phyloP scores from a whole-genome alignment of 2,113 vertebrate species.

The Ploceus nigricollis region DNA sequence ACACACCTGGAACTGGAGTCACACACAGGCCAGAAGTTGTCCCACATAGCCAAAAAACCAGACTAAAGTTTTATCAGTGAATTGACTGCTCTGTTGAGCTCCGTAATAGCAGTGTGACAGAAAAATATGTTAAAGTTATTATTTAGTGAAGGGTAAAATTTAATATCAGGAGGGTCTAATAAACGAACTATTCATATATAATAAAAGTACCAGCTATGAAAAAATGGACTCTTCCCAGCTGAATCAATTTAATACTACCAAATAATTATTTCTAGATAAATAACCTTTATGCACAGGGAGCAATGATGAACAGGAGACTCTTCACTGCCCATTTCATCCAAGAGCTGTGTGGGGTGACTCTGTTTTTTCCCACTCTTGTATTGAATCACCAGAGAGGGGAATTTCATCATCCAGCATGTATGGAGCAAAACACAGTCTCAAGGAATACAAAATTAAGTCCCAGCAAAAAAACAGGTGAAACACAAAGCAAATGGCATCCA shows the following conservation, averaged over 20 bases:
- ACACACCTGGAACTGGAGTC: background rate
- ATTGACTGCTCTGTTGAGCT: background rate
- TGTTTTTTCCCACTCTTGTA: background rate
- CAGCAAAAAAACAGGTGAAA: background rate
- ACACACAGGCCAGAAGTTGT: background rate
- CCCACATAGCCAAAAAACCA: background rate
- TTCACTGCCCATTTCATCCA: fast-evolving
- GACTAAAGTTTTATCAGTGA: background rate
- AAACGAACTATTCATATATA: background rate
- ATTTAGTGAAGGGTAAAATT: background rate
- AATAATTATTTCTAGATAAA: background rate
- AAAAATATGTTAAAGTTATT: background rate
- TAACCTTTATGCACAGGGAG: background rate
- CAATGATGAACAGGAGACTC: background rate
- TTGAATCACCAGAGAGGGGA: background rate
- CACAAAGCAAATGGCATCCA: background rate
- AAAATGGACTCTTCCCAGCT: background rate
- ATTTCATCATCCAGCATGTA: background rate
- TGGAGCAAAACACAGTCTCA: background rate
- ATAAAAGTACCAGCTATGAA: background rate
- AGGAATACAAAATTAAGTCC: background rate
- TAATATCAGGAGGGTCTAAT: background rate
- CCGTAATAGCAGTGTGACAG: fast-evolving
- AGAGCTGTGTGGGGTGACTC: background rate
- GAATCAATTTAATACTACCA: background rate